A percentile compares a stretch with the other conserved stretches of the same genome.
Evolutionary conservation across 2,113 vertebrate genomes (phyloP).

Genomic region (Salvelinus fontinalis): DNA sequence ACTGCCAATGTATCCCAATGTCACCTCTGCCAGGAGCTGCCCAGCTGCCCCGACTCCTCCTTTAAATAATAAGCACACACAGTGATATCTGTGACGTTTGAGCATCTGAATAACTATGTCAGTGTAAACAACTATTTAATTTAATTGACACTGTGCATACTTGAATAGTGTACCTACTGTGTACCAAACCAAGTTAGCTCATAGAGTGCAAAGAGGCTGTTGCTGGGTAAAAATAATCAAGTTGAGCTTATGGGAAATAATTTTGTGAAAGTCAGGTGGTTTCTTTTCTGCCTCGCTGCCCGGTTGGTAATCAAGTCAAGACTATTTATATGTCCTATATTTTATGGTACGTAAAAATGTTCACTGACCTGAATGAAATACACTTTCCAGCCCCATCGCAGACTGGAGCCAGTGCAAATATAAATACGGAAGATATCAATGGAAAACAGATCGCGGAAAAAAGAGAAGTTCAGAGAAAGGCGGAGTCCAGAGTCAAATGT

Average conservation of each 20-base stretch:
- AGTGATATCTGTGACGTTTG: neutral
- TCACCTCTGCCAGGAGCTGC: constrained; percentile 50
- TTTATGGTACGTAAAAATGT: constrained; percentile 65
- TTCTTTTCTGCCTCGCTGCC: constrained; percentile 34
- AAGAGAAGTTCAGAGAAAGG: constrained; percentile 33
- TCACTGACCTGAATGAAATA: constrained; percentile 66
- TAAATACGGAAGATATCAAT: constrained; percentile 68
- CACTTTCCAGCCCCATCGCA: constrained; percentile 44
- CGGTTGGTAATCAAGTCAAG: constrained; percentile 60
- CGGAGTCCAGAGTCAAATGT: neutral
- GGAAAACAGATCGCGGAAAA: constrained; percentile 67
- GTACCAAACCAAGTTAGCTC: neutral
- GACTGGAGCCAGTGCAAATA: constrained; percentile 44
- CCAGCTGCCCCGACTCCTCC: constrained; percentile 25
- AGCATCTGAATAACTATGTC: neutral
- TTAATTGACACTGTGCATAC: neutral
- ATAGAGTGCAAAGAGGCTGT: neutral
- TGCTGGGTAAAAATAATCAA: neutral
- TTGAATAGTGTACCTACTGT: too few relatives aligned
- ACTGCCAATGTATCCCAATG: constrained; percentile 59
- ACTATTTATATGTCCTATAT: constrained; percentile 61
- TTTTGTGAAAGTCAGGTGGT: constrained; percentile 44
- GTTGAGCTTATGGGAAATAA: neutral
- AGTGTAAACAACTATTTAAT: neutral
- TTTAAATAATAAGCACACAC: neutral